Evolutionary conservation across 2,888 invertebrate genomes (phyloP).

Genomic region (Zonitis immaculata): DNA sequence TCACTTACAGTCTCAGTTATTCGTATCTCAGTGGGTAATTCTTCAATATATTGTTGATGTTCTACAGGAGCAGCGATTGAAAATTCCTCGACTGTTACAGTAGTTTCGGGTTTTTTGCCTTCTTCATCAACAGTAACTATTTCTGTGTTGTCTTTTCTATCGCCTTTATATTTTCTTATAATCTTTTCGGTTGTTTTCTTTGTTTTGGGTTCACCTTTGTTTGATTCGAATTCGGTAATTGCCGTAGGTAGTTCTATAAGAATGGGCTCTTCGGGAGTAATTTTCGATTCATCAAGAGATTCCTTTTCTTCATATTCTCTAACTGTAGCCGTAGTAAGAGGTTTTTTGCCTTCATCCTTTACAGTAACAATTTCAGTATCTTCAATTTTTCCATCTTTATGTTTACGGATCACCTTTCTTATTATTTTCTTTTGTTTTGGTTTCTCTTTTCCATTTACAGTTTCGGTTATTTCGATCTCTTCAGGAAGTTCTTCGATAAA

Average conservation of each 20-base stretch:
- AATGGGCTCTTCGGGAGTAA: slow-evolving; percentile 28
- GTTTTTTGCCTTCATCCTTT: slow-evolving; percentile 21
- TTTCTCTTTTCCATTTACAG: slow-evolving; percentile 24
- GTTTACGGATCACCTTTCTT: slow-evolving; percentile 35
- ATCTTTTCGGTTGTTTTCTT: slow-evolving; percentile 34
- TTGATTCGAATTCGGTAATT: slow-evolving; percentile 40
- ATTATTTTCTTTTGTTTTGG: slow-evolving; percentile 28
- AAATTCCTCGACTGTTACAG: slow-evolving; percentile 35
- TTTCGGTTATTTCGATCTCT: slow-evolving; percentile 28
- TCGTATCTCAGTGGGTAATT: slow-evolving; percentile 33
- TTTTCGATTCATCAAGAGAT: neutral
- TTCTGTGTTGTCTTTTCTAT: slow-evolving; percentile 46
- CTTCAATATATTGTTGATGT: slow-evolving; percentile 25
- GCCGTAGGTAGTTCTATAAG: slow-evolving; percentile 36
- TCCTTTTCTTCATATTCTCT: slow-evolving; percentile 28
- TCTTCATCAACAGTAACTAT: slow-evolving; percentile 48
- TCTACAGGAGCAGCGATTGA: too few relatives aligned
- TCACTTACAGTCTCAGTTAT: slow-evolving; percentile 27
- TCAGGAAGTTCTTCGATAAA: slow-evolving; percentile 20
- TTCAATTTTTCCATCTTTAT: slow-evolving; percentile 37
- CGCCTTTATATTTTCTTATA: slow-evolving; percentile 39
- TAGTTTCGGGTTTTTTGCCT: slow-evolving; percentile 46
- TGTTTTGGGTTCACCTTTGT: slow-evolving; percentile 38
- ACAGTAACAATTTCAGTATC: slow-evolving; percentile 32
- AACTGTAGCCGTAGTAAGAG: slow-evolving; percentile 31